Conservation (phyloP, 2,888 invertebrate genomes). For the Microplitis deprimator region DNA sequence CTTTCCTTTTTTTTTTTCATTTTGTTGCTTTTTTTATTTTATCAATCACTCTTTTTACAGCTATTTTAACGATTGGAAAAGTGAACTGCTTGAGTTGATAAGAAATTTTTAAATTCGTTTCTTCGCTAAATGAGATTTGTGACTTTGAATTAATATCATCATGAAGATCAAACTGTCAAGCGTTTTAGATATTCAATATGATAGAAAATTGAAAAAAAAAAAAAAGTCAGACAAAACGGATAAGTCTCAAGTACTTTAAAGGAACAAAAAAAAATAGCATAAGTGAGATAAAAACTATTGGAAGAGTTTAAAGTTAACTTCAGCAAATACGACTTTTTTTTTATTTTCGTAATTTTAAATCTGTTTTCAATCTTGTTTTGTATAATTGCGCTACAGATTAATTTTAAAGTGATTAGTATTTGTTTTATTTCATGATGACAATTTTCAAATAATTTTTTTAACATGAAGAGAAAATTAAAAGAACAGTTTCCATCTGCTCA, state of each 20-base stretch:
- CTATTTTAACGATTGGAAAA: conserved; percentile 21
- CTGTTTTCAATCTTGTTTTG: not conserved
- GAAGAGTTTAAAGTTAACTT: not conserved
- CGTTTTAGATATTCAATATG: conserved; percentile 5
- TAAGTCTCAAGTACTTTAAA: not conserved
- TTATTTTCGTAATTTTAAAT: not conserved
- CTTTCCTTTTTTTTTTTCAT: not conserved
- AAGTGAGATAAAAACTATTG: not conserved
- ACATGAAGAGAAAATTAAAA: too few species aligned
- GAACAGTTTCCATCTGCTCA: too few species aligned
- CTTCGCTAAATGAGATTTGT: conserved; percentile 32
- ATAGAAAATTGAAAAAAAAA: not conserved
- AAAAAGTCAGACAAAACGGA: not conserved
- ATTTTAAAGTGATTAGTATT: too few species aligned
- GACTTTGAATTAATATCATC: conserved; percentile 34
- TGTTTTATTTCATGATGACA: too few species aligned
- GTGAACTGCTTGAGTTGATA: conserved; percentile 31
- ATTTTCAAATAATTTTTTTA: too few species aligned
- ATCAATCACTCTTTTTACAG: conserved; percentile 18
- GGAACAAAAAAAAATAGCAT: not conserved
- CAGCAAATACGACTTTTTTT: not conserved
- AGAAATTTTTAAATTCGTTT: conserved; percentile 31
- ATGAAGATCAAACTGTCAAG: conserved; percentile 12
- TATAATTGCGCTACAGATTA: too few species aligned
- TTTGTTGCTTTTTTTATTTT: conserved; percentile 23